Conservation (phyloP, 2,797 vertebrate genomes). For the Darevskia mixta region DNA sequence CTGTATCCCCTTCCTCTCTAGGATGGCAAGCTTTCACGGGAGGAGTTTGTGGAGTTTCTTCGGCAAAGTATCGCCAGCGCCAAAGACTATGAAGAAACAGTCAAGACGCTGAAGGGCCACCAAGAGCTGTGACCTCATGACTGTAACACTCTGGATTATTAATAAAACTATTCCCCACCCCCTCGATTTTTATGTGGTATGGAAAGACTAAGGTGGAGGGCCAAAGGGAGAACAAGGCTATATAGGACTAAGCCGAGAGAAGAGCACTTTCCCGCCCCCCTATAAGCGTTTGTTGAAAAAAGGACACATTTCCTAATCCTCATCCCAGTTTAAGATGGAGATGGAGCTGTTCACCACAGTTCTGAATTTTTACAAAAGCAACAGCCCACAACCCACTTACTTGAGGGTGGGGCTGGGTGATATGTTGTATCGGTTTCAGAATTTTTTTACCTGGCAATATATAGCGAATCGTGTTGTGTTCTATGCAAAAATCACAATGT, state of each 20-base stretch:
- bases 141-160: constrained; percentile 21
- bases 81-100: constrained; percentile 22
- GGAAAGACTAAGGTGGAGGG: neutral
- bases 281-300: too few relatives aligned
- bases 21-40: constrained; percentile 26
- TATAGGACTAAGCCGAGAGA: neutral
- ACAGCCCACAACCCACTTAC: neutral
- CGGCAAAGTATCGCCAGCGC: neutral
- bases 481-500: too few relatives aligned
- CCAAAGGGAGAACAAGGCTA: neutral
- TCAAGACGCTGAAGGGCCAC: neutral
- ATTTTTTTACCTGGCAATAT: too few relatives aligned
- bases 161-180: constrained; percentile 31
- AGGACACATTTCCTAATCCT: neutral
- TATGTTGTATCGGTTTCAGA: too few relatives aligned
- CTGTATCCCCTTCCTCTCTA: constrained; percentile 7
- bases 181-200: neutral
- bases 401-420: too few relatives aligned
- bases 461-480: too few relatives aligned
- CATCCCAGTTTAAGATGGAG: neutral
- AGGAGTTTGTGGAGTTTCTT: neutral
- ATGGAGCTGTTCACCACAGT: neutral
- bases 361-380: too few relatives aligned
- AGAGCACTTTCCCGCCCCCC: too few relatives aligned
- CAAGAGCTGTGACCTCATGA: constrained; percentile 18